These are phyloP conservation scores for Molorchus minor DNA, from an alignment of 2,888 invertebrate species.

Conservation along the genomic window DNA sequence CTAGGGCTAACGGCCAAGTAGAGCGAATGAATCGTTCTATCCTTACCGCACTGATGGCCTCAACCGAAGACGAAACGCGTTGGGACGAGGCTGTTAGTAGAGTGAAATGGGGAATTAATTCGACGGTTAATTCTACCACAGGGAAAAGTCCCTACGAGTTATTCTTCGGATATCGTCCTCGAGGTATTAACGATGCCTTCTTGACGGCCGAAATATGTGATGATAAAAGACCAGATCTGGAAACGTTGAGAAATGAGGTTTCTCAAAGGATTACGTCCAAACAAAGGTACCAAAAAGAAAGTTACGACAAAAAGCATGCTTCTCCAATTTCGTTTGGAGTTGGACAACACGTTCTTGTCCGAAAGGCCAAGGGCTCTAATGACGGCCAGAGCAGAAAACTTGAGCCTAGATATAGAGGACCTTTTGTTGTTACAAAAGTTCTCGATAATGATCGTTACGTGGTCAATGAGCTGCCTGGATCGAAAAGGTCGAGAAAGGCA, in stretches of 20 bases:
- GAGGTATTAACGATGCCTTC: background rate
- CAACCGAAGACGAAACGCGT: background rate
- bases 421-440: constrained; percentile 5
- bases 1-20: background rate
- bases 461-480: background rate
- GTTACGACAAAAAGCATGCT: background rate
- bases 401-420: background rate
- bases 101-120: background rate
- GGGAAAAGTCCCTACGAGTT: background rate
- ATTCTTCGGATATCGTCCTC: background rate
- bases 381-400: background rate
- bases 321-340: background rate
- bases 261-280: background rate
- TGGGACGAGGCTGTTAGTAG: background rate
- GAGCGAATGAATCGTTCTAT: background rate
- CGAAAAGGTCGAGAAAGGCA: background rate
- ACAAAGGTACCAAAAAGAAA: background rate
- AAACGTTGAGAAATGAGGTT: background rate
- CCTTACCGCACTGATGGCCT: background rate
- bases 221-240: background rate
- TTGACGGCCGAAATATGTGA: background rate
- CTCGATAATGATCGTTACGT: background rate
- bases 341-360: background rate
- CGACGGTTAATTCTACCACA: background rate
- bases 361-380: background rate